A percentile compares a stretch with the other conserved stretches of the same genome.
phyloP scores from a whole-genome alignment of 2,888 invertebrate species.

The Eupsilia transversa region DNA sequence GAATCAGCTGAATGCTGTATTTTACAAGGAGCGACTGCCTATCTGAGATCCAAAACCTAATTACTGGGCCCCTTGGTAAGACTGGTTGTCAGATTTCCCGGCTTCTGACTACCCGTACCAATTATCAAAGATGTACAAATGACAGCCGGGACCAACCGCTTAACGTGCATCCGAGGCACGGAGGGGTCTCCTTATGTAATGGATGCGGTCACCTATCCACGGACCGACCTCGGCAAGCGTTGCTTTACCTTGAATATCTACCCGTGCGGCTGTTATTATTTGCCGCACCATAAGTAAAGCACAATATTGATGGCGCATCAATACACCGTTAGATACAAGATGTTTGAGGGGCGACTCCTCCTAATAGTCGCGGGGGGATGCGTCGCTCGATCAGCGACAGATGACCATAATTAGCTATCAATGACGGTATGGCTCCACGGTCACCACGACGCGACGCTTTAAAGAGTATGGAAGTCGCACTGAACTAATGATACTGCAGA shows the following conservation, averaged over 20 bases:
- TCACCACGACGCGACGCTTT: too few species aligned
- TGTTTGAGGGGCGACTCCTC: background rate
- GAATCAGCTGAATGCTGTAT: background rate
- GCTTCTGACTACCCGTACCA: background rate
- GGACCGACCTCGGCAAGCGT: background rate
- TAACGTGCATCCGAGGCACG: background rate
- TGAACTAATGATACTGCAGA: background rate
- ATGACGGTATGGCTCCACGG: too few species aligned
- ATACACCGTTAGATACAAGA: background rate
- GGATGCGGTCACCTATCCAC: background rate
- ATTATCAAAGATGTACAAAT: background rate
- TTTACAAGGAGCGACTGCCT: background rate
- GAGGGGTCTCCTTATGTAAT: background rate
- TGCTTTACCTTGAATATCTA: background rate
- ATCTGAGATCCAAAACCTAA: background rate
- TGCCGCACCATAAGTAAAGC: too few species aligned
- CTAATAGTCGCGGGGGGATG: constrained; percentile 25
- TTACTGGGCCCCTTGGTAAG: background rate
- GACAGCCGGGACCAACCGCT: background rate
- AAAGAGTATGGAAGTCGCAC: too few species aligned
- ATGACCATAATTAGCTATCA: constrained; percentile 21
- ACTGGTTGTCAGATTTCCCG: background rate
- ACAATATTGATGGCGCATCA: background rate
- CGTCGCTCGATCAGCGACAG: constrained; percentile 5
- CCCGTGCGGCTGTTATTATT: background rate